Base-by-base conservation (phyloP, 1,140 invertebrate species). In the Sogatella furcifera region DNA sequence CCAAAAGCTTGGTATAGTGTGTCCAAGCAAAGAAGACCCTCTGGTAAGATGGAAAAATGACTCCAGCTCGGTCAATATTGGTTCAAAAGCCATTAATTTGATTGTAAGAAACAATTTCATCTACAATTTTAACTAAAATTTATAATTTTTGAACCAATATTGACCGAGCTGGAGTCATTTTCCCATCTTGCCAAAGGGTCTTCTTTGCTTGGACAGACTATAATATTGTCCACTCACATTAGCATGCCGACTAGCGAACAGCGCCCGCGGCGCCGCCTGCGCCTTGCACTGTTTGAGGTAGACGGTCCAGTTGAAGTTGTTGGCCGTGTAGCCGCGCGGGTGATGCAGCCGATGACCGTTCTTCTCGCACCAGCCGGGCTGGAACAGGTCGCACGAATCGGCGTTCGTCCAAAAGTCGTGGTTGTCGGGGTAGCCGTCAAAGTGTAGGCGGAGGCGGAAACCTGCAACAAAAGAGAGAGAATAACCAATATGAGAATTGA, bases 341-440 rank as follows among this genome's bases (percentile, higher is more conserved):
- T 88, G 84, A 65, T 86, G 82, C 38, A 95, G 69, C 38, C 80
- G 71, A 24, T 89, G 84, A 4, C 80, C 79, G 65, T 89, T 89
- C 69, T 86, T 86, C 65, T 92, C 88, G 69, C 92, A 93, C 89
- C 91, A 97, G n/a, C 93, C 92, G 41, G 85, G 81, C 8, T 90
- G 92, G 73, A 97, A 97, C 41, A 97, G 90, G 70, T 94, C 88
- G 66, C 84, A 80, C 1, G 88, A 93, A 71, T 97, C 89, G 0
- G 88, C 88, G 75, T 96, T 95, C 11, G 88, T 82, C 94, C 94
- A 98, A 73, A 93, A 97, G 75, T 97, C 92, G 72, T 92, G 92
- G 69, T 84, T 83, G 62, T 89, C 87, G 0, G 88, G 82, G 73
- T 89, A 97, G 3, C 91, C 93, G 76, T 97, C 94, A 75, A 98